Evolutionary conservation across 2,113 vertebrate genomes (phyloP).

Genomic region (Stigmatopora nigra): DNA sequence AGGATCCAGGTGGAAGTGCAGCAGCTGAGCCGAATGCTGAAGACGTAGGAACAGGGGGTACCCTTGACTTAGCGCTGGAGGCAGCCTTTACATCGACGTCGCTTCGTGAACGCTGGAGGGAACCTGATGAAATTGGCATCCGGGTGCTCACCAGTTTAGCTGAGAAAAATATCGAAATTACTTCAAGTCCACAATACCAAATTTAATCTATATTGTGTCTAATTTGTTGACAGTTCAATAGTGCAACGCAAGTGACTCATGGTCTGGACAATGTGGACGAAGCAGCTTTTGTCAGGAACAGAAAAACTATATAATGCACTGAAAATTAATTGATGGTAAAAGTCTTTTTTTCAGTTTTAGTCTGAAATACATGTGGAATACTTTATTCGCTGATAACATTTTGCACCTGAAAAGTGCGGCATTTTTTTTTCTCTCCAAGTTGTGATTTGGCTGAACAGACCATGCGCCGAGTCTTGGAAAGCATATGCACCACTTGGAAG

Average conservation of each 20-base stretch:
- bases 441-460: too few species aligned
- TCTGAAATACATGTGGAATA: too few species aligned
- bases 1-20: slow-evolving; percentile 92
- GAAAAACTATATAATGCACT: too few species aligned
- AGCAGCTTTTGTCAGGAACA: background rate
- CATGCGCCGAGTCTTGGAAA: too few species aligned
- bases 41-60: slow-evolving; percentile 74
- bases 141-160: slow-evolving; percentile 83
- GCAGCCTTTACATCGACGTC: slow-evolving; percentile 96
- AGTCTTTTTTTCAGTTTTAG: too few species aligned
- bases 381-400: too few species aligned
- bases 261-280: background rate
- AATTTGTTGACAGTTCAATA: background rate
- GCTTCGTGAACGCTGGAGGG: slow-evolving; percentile 93
- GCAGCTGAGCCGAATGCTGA: slow-evolving; percentile 87
- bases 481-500: too few species aligned
- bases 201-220: too few species aligned
- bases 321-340: too few species aligned
- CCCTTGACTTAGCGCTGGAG: slow-evolving; percentile 90
- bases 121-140: slow-evolving; percentile 76
- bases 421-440: too few species aligned
- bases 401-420: too few species aligned
- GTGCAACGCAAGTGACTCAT: background rate
- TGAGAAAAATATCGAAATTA: slow-evolving; percentile 45
- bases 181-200: background rate